phyloP scores from a whole-genome alignment of 2,888 invertebrate genomes.

The Caenorhabditis auriculariae region DNA sequence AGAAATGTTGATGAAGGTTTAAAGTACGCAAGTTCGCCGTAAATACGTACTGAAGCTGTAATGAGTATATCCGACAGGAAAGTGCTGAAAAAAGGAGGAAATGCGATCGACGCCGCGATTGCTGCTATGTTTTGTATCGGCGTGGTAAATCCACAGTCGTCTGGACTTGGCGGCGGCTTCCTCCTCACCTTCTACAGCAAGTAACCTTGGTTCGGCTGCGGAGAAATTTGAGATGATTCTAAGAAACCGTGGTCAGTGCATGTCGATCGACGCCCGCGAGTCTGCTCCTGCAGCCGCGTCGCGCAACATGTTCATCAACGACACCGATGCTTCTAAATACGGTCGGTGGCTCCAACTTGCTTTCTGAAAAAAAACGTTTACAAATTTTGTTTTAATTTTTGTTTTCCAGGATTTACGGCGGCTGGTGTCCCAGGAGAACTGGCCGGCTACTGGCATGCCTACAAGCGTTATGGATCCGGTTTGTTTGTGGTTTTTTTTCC shows the following conservation, averaged over 20 bases:
- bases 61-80: too few relatives aligned
- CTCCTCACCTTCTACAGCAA: conserved; percentile 78
- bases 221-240: not conserved
- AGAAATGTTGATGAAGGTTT: too few relatives aligned
- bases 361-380: too few relatives aligned
- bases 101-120: conserved; percentile 82
- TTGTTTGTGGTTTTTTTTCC: not conserved
- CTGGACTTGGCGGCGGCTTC: conserved; percentile 88
- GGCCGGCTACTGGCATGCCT: conserved; percentile 59
- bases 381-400: not conserved
- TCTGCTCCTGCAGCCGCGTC: conserved; percentile 70
- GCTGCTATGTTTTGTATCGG: conserved; percentile 85
- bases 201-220: conserved; percentile 29
- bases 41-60: too few relatives aligned
- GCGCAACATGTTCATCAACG: conserved; percentile 63
- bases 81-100: conserved; percentile 72
- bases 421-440: conserved; percentile 61
- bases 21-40: too few relatives aligned
- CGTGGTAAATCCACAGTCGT: conserved; percentile 79
- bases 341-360: conserved; percentile 12
- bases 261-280: conserved; percentile 66
- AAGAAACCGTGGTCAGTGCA: conserved; percentile 46
- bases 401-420: conserved; percentile 46
- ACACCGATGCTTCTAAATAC: conserved; percentile 43
- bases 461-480: conserved; percentile 57